Base-by-base conservation (phyloP, 2,888 invertebrate species). In the Serrognathus titanus region DNA sequence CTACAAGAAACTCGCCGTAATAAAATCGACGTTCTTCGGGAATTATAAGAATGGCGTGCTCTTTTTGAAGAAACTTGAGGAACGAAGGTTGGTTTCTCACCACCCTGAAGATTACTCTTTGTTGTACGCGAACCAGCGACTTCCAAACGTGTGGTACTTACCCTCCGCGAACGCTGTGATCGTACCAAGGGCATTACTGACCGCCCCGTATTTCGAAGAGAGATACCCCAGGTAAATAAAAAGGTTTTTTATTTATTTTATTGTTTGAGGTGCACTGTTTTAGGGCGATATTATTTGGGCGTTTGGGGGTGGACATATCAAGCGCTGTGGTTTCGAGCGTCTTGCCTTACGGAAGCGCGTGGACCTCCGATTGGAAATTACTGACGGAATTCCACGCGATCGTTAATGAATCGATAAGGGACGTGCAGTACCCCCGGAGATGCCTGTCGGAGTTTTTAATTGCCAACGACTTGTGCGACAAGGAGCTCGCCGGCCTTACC, bases 11-110 rank as follows among this genome's bases (percentile, higher is more conserved):
- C 66, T 81, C 48, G 74, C 71, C 20, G 75, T 83, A 40, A 76
- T 82, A 63, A 78, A 77, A 62, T 71, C 76, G 13, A 80, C 82
- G 66, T 79, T 83, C 60, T 83, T 83, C 65, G 74, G 75, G 53
- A 83, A 82, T 66, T 71, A 81, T 3, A 72, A 78, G 43, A 77
- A 78, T 63, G 78, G 80, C 0, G 75, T 80, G 40, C 64, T 64
- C 2, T 83, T 82, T 65, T 67, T 76, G 37, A 74, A 77, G 49
- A 73, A 75, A 55, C 64, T 75, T 31, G 74, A 79, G 57, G 76
- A 80, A 63, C 71, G 68, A 41, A 67, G 75, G 47, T 68, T 81
- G 31, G 68, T 66, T 2, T 69, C 70, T 39, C 73, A 75, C 13
- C 65, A 73, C 10, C 71, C 69, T 13, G 78, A 79, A 50, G 73